These are phyloP conservation scores for Dicrostonyx torquatus DNA, from an alignment of 2,797 vertebrate genomes.

Conservation along the genomic window DNA sequence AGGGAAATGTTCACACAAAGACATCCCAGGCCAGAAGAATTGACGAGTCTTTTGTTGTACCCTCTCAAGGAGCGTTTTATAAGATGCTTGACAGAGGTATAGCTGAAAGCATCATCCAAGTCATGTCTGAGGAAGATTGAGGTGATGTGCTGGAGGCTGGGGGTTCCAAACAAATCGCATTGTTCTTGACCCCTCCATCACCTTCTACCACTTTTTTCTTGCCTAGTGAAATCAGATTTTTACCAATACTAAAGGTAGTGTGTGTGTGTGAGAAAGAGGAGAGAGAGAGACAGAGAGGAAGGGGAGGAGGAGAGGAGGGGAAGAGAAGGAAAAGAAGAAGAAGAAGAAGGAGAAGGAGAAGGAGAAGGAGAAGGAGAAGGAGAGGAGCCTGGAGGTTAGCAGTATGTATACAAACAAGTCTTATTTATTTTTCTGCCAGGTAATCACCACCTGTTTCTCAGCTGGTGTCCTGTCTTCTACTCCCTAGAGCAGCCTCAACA, in stretches of 20 bases:
- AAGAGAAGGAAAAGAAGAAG: background rate
- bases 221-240: conserved; percentile 16
- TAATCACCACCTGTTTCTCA: background rate
- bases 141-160: background rate
- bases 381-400: background rate
- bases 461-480: background rate
- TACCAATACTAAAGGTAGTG: background rate
- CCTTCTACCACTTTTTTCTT: background rate
- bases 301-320: background rate
- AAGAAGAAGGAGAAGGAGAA: too few species aligned
- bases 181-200: background rate
- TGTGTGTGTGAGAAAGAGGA: too few species aligned
- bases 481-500: background rate
- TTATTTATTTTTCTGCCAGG: background rate
- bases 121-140: background rate
- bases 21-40: conserved; percentile 49
- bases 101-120: background rate
- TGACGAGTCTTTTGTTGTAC: background rate
- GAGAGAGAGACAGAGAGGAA: too few species aligned
- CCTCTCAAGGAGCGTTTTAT: conserved; percentile 5
- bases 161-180: background rate
- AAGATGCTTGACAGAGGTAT: background rate
- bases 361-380: background rate
- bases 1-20: conserved; percentile 39
- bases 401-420: background rate